phyloP scores from a whole-genome alignment of 1,140 invertebrate genomes.

The Riptortus pedestris region DNA sequence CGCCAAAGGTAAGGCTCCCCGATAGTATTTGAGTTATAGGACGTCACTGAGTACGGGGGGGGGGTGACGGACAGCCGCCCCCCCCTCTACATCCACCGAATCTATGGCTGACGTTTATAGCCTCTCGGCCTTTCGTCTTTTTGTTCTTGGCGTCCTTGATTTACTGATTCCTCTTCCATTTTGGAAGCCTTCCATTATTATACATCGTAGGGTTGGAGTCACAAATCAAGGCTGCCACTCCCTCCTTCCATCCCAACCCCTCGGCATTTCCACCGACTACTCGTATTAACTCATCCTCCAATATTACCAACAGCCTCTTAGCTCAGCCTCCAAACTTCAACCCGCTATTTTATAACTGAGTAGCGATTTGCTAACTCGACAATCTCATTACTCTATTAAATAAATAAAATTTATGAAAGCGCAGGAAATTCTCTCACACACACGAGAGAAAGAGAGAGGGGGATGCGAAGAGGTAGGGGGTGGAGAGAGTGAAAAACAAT shows the following conservation, averaged over 20 bases:
- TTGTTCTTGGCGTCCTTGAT: conserved; percentile 25
- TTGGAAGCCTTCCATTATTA: conserved; percentile 30
- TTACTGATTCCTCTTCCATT: conserved; percentile 28
- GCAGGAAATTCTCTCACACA: too few species aligned
- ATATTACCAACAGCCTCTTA: too few species aligned
- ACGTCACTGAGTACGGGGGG: not conserved
- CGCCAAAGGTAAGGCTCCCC: not conserved
- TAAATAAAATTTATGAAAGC: too few species aligned
- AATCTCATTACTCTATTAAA: too few species aligned
- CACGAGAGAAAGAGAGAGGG: too few species aligned
- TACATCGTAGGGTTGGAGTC: conserved; percentile 12
- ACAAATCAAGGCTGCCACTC: conserved; percentile 18
- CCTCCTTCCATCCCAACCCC: not conserved
- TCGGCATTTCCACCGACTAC: too few species aligned
- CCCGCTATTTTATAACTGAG: too few species aligned
- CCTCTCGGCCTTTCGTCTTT: conserved; percentile 24
- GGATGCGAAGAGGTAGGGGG: too few species aligned
- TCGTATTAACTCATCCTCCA: too few species aligned
- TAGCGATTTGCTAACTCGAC: too few species aligned
- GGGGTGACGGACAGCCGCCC: conserved; percentile 23
- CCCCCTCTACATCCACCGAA: conserved; percentile 19
- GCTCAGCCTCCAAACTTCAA: too few species aligned
- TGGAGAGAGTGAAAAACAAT: too few species aligned
- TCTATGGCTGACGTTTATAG: conserved; percentile 28
- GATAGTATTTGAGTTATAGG: conserved; percentile 8